phyloP scores from a whole-genome alignment of 2,888 invertebrate species.

The Caenorhabditis sp. region DNA sequence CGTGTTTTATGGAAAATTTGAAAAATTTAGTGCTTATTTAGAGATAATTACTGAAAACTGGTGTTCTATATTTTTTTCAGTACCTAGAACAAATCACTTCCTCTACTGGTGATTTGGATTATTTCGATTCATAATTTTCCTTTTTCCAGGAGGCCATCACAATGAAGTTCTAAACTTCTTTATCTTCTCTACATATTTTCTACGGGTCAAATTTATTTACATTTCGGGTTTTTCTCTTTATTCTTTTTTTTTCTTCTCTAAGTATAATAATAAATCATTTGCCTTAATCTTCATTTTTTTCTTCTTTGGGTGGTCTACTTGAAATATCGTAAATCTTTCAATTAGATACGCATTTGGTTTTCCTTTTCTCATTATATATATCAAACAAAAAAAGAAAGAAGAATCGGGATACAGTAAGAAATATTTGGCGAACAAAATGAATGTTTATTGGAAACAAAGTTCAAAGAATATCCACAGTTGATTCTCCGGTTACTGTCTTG shows the following conservation, averaged over 20 bases:
- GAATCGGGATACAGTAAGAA: no score
- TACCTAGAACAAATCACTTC: no score
- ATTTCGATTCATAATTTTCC: neutral
- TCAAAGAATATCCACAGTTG: neutral
- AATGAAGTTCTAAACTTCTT: neutral
- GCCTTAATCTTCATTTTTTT: neutral
- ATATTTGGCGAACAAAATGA: no score
- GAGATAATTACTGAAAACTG: no score
- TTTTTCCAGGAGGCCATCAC: neutral
- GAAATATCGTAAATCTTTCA: neutral
- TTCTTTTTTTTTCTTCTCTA: neutral
- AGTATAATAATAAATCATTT: neutral
- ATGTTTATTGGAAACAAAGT: neutral
- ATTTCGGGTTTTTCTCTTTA: neutral
- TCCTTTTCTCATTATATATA: no score
- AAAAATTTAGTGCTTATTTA: no score
- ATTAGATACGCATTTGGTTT: conserved; percentile 5
- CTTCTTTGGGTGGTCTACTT: neutral
- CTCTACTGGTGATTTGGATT: no score
- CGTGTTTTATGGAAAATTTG: no score
- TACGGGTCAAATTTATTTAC: neutral
- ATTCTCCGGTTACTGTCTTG: conserved; percentile 28
- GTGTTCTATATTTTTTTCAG: no score
- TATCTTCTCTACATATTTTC: neutral
- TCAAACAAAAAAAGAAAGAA: no score